Evolutionary conservation across 1,140 invertebrate species (phyloP).

Genomic region (Drosophila sturtevanti): DNA sequence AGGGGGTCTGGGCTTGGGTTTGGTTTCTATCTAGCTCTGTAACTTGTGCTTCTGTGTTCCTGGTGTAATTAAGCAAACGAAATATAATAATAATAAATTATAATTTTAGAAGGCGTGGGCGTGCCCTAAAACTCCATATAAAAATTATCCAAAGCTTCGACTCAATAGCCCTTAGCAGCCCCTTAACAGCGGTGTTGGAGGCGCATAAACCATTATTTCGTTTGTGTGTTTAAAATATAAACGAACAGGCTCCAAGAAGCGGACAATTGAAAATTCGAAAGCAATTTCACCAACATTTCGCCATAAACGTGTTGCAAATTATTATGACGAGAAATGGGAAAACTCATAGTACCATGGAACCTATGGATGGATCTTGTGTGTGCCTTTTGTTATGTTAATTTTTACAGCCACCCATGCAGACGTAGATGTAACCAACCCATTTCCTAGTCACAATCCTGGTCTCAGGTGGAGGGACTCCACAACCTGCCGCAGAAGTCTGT

Average conservation of each 20-base stretch:
- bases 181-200: slow-evolving; percentile 5
- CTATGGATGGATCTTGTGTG: neutral
- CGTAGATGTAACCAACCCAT: neutral
- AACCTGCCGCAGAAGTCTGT: slow-evolving; percentile 23
- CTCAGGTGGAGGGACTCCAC: slow-evolving; percentile 30
- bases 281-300: slow-evolving; percentile 13
- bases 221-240: slow-evolving; percentile 82
- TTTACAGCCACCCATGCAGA: slow-evolving; percentile 39
- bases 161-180: neutral
- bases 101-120: slow-evolving; percentile 79
- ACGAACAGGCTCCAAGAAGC: slow-evolving; percentile 78
- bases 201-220: slow-evolving; percentile 53
- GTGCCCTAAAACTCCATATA: slow-evolving; percentile 25
- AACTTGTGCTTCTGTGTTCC: slow-evolving; percentile 69
- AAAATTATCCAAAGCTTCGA: neutral
- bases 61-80: slow-evolving; percentile 82
- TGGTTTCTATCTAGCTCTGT: slow-evolving; percentile 22
- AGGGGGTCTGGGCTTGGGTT: slow-evolving; percentile 1
- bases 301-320: slow-evolving; percentile 65
- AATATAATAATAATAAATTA: slow-evolving; percentile 83
- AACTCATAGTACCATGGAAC: neutral
- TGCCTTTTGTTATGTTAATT: slow-evolving; percentile 69
- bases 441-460: neutral
- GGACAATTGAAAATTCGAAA: neutral
- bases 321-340: slow-evolving; percentile 57